phyloP scores from a whole-genome alignment of 2,113 vertebrate genomes.

The Albula glossodonta region DNA sequence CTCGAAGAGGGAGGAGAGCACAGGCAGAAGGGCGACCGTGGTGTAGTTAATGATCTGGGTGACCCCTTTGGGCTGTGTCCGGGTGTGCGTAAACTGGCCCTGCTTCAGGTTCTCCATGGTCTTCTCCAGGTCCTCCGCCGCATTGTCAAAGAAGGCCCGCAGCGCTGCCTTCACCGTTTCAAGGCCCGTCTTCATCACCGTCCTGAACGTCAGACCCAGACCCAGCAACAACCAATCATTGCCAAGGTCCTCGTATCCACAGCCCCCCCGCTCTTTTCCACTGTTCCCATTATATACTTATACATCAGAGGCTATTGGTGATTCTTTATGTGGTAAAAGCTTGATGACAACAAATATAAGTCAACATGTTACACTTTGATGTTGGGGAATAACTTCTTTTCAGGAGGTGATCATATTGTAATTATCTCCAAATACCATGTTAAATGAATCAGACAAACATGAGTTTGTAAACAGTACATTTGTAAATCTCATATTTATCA shows the following conservation, averaged over 20 bases:
- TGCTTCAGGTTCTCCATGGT: constrained; percentile 91
- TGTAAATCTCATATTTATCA: neutral
- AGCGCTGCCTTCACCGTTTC: constrained; percentile 87
- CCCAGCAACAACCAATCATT: neutral
- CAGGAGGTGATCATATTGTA: neutral
- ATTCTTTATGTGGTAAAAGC: too few relatives aligned
- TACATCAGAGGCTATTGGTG: too few relatives aligned
- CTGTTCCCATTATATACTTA: too few relatives aligned
- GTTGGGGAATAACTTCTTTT: neutral
- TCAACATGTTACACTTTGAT: neutral
- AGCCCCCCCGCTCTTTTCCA: neutral
- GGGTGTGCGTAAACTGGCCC: constrained; percentile 91
- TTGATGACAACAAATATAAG: neutral
- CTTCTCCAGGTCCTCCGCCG: constrained; percentile 89
- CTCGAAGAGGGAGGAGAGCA: constrained; percentile 90
- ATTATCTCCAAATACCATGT: neutral
- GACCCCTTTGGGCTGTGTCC: constrained; percentile 81
- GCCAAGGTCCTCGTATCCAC: neutral
- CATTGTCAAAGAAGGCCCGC: constrained; percentile 82
- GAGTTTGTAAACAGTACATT: neutral
- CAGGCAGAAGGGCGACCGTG: constrained; percentile 86
- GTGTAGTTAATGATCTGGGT: constrained; percentile 98
- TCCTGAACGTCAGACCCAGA: constrained; percentile 63
- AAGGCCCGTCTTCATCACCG: constrained; percentile 94
- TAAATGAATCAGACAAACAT: neutral